Conservation (phyloP, 2,797 vertebrate species). For the Adelosebastes latens region DNA sequence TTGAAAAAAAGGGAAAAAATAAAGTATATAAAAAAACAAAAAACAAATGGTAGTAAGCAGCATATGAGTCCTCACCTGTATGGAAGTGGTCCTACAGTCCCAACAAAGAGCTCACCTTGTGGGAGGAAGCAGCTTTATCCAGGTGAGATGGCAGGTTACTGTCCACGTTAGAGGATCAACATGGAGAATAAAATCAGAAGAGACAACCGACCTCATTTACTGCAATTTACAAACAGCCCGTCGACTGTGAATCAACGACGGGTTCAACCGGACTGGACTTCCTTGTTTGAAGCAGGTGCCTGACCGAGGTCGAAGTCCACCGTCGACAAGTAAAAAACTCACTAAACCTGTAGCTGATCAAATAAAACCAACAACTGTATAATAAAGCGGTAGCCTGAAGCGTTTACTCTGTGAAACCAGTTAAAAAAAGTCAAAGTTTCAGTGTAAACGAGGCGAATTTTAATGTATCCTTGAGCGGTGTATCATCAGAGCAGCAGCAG, state of each 20-base stretch:
- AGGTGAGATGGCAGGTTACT: background rate
- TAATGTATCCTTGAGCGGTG: background rate
- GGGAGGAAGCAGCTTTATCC: conserved; percentile 47
- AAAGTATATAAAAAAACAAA: too few species aligned
- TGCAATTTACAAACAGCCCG: conserved; percentile 10
- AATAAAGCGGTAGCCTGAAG: accelerated
- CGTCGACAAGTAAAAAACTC: background rate
- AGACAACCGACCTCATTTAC: background rate
- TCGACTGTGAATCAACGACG: background rate
- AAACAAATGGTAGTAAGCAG: too few species aligned
- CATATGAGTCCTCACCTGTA: too few species aligned
- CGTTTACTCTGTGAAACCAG: background rate
- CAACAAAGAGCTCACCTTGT: conserved; percentile 62
- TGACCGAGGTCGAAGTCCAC: conserved; percentile 64
- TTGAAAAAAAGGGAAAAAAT: too few species aligned
- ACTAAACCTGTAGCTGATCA: background rate
- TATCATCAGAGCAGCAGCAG: background rate
- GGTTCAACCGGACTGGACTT: conserved; percentile 53
- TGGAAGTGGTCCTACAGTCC: too few species aligned
- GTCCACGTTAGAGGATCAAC: conserved; percentile 26
- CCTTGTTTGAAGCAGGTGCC: conserved; percentile 68
- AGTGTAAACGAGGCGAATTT: background rate
- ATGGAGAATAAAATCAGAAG: background rate
- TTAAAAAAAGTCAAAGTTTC: background rate
- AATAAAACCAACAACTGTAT: background rate